Conservation (phyloP, 23 tunicate species). For the Oikopleura dioica region DNA sequence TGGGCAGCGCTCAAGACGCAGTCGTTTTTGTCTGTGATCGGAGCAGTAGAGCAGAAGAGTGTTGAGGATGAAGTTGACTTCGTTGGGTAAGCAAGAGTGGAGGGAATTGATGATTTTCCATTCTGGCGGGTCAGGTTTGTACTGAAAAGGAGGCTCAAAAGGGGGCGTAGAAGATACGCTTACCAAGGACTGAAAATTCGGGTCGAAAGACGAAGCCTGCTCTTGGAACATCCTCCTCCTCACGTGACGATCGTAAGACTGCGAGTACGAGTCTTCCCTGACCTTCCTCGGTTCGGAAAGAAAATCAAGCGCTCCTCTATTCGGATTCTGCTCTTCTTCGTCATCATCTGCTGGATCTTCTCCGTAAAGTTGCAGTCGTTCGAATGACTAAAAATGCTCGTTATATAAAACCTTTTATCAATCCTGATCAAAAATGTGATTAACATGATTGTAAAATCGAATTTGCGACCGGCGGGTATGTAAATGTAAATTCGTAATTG, state of each 20-base stretch:
- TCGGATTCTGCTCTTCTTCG: neutral
- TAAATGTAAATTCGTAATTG: too few species aligned
- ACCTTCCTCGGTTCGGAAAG: neutral
- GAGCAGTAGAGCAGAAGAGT: conserved; percentile 68
- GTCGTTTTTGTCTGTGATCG: conserved; percentile 21
- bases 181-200: neutral
- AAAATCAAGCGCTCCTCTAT: neutral
- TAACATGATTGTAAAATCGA: too few species aligned
- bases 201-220: neutral
- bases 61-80: conserved; percentile 78
- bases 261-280: neutral
- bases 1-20: conserved; percentile 46
- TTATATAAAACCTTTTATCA: too few species aligned
- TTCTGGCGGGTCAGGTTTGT: neutral
- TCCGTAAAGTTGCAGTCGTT: neutral
- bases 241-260: neutral
- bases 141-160: neutral
- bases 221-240: neutral
- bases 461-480: too few species aligned
- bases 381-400: neutral
- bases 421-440: too few species aligned
- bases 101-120: conserved; percentile 18
- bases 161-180: neutral
- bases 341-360: neutral
- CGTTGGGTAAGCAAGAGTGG: conserved; percentile 71